Evolutionary conservation across 2,888 invertebrate species (phyloP).

Genomic region (Scaeva pyrastri): DNA sequence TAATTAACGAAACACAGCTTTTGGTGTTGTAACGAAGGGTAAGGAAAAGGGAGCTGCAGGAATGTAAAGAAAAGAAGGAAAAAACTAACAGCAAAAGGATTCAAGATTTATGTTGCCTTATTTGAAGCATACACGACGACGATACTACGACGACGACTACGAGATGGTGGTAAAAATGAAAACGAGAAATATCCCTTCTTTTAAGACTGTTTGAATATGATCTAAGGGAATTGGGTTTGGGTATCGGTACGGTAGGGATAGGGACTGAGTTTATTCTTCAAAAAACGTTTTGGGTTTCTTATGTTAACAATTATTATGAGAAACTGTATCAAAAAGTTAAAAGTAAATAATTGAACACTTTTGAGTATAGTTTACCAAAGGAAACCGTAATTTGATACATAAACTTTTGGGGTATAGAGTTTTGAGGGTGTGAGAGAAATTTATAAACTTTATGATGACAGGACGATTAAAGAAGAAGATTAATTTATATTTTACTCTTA

Average conservation of each 20-base stretch:
- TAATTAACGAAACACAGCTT: constrained; percentile 73
- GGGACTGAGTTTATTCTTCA: constrained; percentile 12
- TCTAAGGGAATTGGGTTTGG: constrained; percentile 8
- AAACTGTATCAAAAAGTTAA: constrained; percentile 62
- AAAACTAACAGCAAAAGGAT: constrained; percentile 30
- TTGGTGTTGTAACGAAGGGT: constrained; percentile 36
- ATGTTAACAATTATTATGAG: constrained; percentile 66
- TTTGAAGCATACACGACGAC: constrained; percentile 1
- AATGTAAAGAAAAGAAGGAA: constrained; percentile 2
- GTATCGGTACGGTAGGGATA: background rate
- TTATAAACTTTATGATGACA: constrained; percentile 21
- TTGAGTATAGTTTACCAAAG: constrained; percentile 46
- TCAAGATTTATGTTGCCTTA: constrained; percentile 52
- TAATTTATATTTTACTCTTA: constrained; percentile 8
- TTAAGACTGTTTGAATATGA: constrained; percentile 58
- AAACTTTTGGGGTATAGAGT: too few species aligned
- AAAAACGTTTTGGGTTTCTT: constrained; percentile 66
- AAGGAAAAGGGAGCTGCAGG: background rate
- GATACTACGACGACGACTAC: background rate
- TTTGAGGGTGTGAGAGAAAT: background rate
- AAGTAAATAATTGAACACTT: constrained; percentile 70
- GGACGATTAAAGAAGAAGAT: constrained; percentile 19
- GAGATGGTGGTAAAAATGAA: background rate
- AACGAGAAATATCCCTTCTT: constrained; percentile 3
- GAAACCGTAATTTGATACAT: constrained; percentile 46